Evolutionary conservation across 2,113 vertebrate genomes (phyloP).

Genomic region (Leucoraja erinaceus): DNA sequence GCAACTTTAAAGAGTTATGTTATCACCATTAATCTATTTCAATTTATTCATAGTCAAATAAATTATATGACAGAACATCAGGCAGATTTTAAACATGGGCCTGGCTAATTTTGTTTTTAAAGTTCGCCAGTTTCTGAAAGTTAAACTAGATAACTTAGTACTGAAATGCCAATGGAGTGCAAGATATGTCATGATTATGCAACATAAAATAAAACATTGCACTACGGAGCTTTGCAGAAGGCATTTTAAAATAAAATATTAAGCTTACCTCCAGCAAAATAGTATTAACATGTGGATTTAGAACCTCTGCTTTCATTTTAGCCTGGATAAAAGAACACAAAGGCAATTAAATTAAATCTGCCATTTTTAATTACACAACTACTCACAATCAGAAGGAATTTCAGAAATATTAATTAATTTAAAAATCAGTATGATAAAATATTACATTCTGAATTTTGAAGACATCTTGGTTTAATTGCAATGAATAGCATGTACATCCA

Average conservation of each 20-base stretch:
- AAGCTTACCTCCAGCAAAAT: conserved; percentile 78
- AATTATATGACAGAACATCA: not conserved
- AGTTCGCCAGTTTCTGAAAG: not conserved
- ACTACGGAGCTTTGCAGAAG: not conserved
- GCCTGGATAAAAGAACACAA: conserved; percentile 57
- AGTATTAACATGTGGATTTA: conserved; percentile 77
- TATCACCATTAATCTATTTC: no score
- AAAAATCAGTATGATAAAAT: not conserved
- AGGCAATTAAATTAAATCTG: not conserved
- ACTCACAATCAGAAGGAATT: not conserved
- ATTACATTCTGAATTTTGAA: not conserved
- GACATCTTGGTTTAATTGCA: not conserved
- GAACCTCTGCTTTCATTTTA: conserved; percentile 78
- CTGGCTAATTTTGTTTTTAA: not conserved
- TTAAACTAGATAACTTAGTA: not conserved
- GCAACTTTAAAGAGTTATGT: no score
- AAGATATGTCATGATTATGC: not conserved
- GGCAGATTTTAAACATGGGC: not conserved
- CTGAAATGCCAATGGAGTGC: not conserved
- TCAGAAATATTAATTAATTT: not conserved
- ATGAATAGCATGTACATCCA: not conserved
- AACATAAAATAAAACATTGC: not conserved
- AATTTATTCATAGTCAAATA: not conserved
- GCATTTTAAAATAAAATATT: not conserved
- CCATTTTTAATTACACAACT: not conserved